These are phyloP conservation scores for Cataglyphis cursor DNA, from an alignment of 2,888 invertebrate species.

Conservation along the genomic window DNA sequence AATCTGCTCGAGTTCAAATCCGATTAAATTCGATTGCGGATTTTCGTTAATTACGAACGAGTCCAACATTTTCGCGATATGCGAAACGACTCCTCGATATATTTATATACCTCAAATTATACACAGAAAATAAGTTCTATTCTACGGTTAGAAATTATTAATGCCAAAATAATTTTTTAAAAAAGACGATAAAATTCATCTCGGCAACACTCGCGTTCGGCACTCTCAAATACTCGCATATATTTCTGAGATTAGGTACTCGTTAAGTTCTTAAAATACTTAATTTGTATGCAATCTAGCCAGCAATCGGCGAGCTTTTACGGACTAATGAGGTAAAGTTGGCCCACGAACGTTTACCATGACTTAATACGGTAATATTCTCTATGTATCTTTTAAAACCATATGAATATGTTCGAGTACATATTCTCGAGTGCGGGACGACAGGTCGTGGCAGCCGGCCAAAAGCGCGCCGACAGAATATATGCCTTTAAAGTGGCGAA, in stretches of 20 bases:
- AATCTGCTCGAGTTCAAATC: background rate
- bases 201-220: background rate
- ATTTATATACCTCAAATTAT: background rate
- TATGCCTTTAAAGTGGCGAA: conserved; percentile 47
- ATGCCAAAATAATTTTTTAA: background rate
- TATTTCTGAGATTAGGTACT: background rate
- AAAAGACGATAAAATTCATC: background rate
- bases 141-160: background rate
- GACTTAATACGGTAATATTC: conserved; percentile 21
- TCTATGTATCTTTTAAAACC: conserved; percentile 6
- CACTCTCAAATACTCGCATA: background rate
- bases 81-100: background rate
- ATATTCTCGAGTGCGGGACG: conserved; percentile 26
- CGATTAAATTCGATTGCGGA: background rate
- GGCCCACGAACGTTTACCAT: background rate
- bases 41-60: background rate
- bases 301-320: background rate
- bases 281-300: conserved; percentile 2
- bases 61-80: background rate
- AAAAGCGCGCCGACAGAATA: conserved; percentile 60
- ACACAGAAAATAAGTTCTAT: background rate
- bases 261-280: background rate
- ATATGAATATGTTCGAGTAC: conserved; percentile 7
- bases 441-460: conserved; percentile 59
- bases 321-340: conserved; percentile 8